Base-by-base conservation (phyloP, 2,797 vertebrate species). In the Esox lucius region DNA sequence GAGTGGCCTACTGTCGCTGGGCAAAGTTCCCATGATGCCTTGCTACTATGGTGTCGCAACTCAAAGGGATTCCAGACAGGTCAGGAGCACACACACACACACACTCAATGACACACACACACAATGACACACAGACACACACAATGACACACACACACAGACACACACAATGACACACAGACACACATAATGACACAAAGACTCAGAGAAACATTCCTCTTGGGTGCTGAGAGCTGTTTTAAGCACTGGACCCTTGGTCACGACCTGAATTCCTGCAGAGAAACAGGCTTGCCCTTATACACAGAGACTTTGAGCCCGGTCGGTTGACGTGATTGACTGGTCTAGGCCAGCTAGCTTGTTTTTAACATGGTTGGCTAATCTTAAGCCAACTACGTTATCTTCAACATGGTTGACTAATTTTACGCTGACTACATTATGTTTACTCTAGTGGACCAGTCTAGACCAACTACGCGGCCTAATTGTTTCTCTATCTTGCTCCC, bases 211-310 rank as follows among this genome's bases (percentile, higher is more conserved):
- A 31, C 13, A 66, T 66, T 39, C 31, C 72, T 26, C 73, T 2
- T 16, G 28, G 2, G 48, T 42, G 78, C 84, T 89, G 87, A 90
- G 80, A 71, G 19, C 26, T 66, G 17, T 48, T 70, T 5, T 16
- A 66, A 69, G 48, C 39, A 24, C 59, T 31, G 59, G 28, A 51
- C 12, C 13, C 65, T 71, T 33, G 33, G 48, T 59, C 46, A 26
- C 0, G n/a, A 24, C 72, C 26, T n/a, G 31, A 35, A 66, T 28
- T 1, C 9, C 3, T 66, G 22, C 15, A 8, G 26, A 24, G n/a
- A 26, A 33, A 22, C 24, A 28, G 15, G 7, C 19, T 17, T 3
- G 26, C 28, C 9, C 15, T 22, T 28, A 1, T 2, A 66, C 39
- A 48, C 17, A 24, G 19, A 26, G 26, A 12, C 62, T n/a, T 8